Conservation (phyloP, 2,797 vertebrate genomes). For the Falco concolor region DNA sequence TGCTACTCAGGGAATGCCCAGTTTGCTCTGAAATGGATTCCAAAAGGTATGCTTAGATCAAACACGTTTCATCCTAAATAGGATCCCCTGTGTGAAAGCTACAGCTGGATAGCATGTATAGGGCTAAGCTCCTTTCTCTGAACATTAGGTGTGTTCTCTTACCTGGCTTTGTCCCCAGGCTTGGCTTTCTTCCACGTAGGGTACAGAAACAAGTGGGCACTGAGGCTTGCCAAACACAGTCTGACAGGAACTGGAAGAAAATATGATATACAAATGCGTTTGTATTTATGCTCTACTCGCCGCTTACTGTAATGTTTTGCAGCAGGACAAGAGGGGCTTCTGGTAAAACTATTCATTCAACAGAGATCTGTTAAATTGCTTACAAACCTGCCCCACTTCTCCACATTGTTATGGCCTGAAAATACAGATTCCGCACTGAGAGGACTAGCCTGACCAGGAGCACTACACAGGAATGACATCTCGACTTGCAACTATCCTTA, state of each 20-base stretch:
- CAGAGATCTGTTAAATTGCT: background rate
- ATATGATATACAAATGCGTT: background rate
- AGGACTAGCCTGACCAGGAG: background rate
- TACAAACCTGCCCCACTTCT: background rate
- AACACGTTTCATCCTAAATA: background rate
- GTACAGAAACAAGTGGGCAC: background rate
- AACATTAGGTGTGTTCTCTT: background rate
- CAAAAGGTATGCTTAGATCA: background rate
- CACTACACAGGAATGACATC: background rate
- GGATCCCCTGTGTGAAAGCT: background rate
- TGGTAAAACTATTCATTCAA: background rate
- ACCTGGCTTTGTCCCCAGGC: constrained; percentile 31
- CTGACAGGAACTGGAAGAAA: constrained; percentile 10
- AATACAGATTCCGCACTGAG: background rate
- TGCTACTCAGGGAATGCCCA: background rate
- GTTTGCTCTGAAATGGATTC: background rate
- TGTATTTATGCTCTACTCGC: background rate
- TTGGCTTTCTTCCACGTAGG: background rate
- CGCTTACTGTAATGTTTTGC: background rate
- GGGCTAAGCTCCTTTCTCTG: background rate
- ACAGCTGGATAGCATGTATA: background rate
- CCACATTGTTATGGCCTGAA: background rate
- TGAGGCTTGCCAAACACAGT: background rate
- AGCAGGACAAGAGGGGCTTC: background rate
- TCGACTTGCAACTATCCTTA: background rate